Conservation (phyloP, 2,113 vertebrate species). For the Sialia sialis region DNA sequence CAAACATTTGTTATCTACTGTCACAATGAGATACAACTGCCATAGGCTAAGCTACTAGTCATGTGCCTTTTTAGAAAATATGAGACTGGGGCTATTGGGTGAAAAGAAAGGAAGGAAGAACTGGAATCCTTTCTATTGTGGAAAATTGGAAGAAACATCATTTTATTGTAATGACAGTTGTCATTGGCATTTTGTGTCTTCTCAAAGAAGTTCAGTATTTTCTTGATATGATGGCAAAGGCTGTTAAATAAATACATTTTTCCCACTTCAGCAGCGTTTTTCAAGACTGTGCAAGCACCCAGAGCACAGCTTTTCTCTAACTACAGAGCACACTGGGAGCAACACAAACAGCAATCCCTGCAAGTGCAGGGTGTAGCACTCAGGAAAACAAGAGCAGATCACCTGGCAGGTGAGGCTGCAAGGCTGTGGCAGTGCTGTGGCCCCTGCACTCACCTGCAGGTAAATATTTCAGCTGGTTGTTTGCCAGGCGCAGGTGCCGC, state of each 20-base stretch:
- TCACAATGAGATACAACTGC: background rate
- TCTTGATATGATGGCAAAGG: background rate
- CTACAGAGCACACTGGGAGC: background rate
- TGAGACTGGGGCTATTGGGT: background rate
- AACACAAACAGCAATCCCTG: background rate
- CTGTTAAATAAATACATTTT: background rate
- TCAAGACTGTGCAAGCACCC: background rate
- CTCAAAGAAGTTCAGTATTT: background rate
- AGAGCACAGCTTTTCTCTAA: background rate
- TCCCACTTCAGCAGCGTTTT: background rate
- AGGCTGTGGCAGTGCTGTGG: background rate
- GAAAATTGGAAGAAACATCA: background rate
- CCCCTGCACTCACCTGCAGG: conserved; percentile 78
- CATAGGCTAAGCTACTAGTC: conserved; percentile 38
- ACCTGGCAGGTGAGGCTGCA: background rate
- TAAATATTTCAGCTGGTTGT: conserved; percentile 89
- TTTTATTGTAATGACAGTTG: background rate
- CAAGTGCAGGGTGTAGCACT: background rate
- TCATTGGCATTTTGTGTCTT: background rate
- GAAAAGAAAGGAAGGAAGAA: background rate
- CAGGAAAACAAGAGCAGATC: background rate
- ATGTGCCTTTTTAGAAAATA: background rate
- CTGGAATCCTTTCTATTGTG: background rate
- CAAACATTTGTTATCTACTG: conserved; percentile 20
- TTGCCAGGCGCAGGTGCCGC: conserved; percentile 89